Conservation (phyloP, 2,113 vertebrate species). For the Aythya baeri region DNA sequence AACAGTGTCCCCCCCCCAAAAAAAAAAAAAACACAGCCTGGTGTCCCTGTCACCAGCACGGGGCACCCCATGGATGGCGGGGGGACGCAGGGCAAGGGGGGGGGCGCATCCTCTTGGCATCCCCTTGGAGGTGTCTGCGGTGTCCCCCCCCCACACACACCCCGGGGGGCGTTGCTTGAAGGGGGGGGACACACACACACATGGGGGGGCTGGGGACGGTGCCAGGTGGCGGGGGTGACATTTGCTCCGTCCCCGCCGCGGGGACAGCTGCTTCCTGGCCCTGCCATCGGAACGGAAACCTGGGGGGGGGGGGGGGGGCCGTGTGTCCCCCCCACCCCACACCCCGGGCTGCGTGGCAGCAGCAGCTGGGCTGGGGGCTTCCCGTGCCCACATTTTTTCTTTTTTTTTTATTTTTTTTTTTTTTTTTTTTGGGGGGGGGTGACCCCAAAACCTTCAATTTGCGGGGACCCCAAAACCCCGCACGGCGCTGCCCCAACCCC, state of each 20-base stretch:
- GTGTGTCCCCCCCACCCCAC: no score
- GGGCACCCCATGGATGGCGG: fast-evolving
- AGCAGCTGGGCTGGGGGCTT: background rate
- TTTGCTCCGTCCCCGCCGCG: constrained; percentile 28
- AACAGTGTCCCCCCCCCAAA: background rate
- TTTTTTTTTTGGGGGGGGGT: background rate
- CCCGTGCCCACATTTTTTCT: fast-evolving
- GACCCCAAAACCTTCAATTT: no score
- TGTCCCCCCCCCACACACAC: background rate
- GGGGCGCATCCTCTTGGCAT: fast-evolving
- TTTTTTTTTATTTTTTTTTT: no score
- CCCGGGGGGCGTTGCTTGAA: background rate
- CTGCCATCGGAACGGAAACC: constrained; percentile 36
- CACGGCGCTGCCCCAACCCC: background rate
- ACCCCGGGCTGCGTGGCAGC: background rate
- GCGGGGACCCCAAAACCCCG: background rate
- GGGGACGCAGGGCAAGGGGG: no score
- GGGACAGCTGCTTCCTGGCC: constrained; percentile 68
- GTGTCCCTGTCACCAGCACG: fast-evolving
- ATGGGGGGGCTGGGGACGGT: background rate
- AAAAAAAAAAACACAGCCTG: no score
- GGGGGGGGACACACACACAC: background rate
- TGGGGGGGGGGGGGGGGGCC: no score
- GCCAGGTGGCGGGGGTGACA: constrained; percentile 63
- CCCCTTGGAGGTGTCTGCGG: no score